Percentiles rank a stretch among this genome's conserved stretches.
phyloP scores from a whole-genome alignment of 2,888 invertebrate species.

The Malthinus seriepunctatus region DNA sequence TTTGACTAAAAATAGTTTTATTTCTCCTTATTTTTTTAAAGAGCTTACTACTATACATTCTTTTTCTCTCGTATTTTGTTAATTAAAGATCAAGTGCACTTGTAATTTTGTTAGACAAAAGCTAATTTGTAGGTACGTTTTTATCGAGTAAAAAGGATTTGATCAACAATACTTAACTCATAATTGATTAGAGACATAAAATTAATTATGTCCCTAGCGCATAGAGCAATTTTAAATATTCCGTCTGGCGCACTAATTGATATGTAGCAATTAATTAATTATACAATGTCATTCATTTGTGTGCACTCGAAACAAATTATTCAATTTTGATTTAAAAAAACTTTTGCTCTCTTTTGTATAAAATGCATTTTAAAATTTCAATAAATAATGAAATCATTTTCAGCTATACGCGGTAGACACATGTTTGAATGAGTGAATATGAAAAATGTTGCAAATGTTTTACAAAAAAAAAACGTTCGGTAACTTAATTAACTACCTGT shows the following conservation, averaged over 20 bases:
- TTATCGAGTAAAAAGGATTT: constrained; percentile 28
- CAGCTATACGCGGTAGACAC: background rate
- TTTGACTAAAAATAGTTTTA: no score
- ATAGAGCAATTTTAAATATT: constrained; percentile 47
- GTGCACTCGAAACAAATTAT: constrained; percentile 25
- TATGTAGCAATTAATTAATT: constrained; percentile 48
- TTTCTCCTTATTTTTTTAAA: no score
- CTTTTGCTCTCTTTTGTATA: no score
- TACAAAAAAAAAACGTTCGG: no score
- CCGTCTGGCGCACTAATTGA: constrained; percentile 49
- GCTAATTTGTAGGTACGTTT: no score
- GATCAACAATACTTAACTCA: constrained; percentile 45
- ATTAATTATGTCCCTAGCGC: constrained; percentile 46
- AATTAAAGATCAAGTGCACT: no score
- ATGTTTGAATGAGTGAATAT: constrained; percentile 26
- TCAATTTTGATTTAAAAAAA: background rate
- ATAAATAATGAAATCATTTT: background rate
- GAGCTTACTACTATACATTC: no score
- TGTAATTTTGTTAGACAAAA: no score
- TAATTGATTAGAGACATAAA: constrained; percentile 50
- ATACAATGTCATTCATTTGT: constrained; percentile 45
- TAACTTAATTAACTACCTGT: no score
- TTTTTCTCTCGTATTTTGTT: no score
- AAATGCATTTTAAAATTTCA: background rate
- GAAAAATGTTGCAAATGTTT: no score